phyloP scores from a whole-genome alignment of 2,797 vertebrate genomes.

The Spizella passerina region DNA sequence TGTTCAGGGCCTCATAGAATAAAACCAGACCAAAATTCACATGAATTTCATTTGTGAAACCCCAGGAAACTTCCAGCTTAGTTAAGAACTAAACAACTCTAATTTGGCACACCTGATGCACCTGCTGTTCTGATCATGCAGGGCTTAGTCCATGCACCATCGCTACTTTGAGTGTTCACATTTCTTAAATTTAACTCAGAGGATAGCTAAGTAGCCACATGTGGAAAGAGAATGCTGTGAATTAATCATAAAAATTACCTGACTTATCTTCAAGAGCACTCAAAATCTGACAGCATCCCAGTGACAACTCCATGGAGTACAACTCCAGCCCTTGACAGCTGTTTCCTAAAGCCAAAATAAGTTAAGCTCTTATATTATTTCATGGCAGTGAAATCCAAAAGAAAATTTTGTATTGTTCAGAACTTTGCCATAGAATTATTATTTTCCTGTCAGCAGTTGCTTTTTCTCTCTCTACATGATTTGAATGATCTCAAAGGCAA shows the following conservation, averaged over 20 bases:
- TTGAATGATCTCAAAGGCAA: background rate
- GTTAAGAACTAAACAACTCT: background rate
- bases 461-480: background rate
- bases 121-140: background rate
- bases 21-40: background rate
- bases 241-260: background rate
- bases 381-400: background rate
- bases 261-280: background rate
- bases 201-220: background rate
- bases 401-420: background rate
- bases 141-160: background rate
- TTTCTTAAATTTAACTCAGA: background rate
- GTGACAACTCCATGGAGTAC: background rate
- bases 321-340: background rate
- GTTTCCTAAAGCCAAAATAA: background rate
- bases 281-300: background rate
- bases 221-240: background rate
- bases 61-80: background rate
- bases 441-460: background rate
- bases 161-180: background rate
- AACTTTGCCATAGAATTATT: background rate
- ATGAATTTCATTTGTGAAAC: background rate
- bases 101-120: background rate
- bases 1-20: background rate
- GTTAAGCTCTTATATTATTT: background rate